These are phyloP conservation scores for Ptyas mucosa DNA, from an alignment of 2,113 vertebrate genomes.

Conservation along the genomic window DNA sequence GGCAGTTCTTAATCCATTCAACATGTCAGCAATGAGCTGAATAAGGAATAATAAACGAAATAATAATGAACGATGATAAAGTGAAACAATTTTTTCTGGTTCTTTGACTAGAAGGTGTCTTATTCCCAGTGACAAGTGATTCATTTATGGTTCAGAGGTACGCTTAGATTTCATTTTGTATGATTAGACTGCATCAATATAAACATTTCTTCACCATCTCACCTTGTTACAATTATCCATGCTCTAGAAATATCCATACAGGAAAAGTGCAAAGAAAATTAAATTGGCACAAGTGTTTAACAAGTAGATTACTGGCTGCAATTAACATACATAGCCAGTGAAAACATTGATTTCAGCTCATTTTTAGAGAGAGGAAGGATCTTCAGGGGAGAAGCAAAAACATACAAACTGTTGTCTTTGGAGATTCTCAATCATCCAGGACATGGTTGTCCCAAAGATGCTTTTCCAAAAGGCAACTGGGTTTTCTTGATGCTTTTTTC, in stretches of 20 bases:
- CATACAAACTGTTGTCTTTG: neutral
- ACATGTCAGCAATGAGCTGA: neutral
- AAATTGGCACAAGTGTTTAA: neutral
- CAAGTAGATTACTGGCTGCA: neutral
- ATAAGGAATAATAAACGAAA: neutral
- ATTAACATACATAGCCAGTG: neutral
- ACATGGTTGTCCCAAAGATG: neutral
- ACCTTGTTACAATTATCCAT: neutral
- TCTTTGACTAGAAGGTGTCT: neutral
- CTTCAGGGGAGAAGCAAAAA: neutral
- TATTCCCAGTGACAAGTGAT: too few species aligned
- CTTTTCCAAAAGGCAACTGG: neutral
- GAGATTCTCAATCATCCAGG: neutral
- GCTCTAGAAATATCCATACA: neutral
- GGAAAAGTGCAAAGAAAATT: neutral
- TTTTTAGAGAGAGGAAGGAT: neutral
- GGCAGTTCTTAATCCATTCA: neutral
- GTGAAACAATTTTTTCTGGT: neutral
- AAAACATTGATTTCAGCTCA: neutral
- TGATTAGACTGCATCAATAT: neutral
- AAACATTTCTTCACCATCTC: neutral
- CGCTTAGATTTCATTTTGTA: neutral
- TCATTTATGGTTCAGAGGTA: neutral
- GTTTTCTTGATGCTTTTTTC: neutral
- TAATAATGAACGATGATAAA: neutral